Conservation (phyloP, 2,888 invertebrate genomes). For the Cinara cedri region DNA sequence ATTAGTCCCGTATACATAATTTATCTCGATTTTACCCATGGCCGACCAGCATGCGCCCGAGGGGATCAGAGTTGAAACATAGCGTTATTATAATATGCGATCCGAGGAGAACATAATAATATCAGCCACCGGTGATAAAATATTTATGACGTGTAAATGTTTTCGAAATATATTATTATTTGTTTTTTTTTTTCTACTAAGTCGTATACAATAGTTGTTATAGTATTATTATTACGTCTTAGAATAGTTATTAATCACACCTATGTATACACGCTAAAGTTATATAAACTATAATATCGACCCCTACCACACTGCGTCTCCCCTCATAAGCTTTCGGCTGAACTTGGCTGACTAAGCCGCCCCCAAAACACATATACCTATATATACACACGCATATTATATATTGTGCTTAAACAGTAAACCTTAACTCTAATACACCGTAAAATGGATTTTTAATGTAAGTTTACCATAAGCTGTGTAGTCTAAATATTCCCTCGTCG, state of each 20-base stretch:
- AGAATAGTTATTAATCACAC: too few relatives aligned
- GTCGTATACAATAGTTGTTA: not conserved
- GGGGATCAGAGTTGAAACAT: constrained; percentile 4
- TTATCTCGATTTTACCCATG: not conserved
- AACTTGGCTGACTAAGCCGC: constrained; percentile 27
- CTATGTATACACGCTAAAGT: not conserved
- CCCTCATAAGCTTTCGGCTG: constrained; percentile 12
- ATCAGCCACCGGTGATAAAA: not conserved
- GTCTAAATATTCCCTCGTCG: not conserved
- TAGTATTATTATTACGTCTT: too few relatives aligned
- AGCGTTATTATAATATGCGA: not conserved
- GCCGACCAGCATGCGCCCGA: not conserved
- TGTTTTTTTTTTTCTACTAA: not conserved
- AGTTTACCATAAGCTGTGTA: not conserved
- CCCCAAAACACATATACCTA: not conserved
- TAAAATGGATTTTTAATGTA: constrained; percentile 37
- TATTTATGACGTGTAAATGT: too few relatives aligned
- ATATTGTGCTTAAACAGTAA: constrained; percentile 14
- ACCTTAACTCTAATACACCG: constrained; percentile 27
- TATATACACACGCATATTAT: not conserved
- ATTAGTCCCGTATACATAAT: constrained; percentile 14
- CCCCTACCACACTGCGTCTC: too few relatives aligned
- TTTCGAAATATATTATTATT: not conserved
- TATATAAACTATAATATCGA: not conserved
- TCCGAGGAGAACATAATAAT: too few relatives aligned